Conservation (phyloP, 1,140 invertebrate genomes). For the Macrosteles quadrilineatus region DNA sequence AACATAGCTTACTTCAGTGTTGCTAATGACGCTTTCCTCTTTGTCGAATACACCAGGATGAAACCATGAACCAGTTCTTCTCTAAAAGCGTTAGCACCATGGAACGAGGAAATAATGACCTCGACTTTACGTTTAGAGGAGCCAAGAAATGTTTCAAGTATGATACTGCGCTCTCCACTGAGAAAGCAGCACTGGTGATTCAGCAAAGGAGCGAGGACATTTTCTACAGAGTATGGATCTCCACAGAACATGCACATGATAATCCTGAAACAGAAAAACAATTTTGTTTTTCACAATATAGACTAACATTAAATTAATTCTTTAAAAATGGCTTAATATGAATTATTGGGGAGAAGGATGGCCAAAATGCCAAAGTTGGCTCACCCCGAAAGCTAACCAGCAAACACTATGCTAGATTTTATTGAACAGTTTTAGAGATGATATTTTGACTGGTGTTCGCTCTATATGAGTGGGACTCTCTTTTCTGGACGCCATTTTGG, state of each 20-base stretch:
- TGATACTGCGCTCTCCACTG: constrained; percentile 83
- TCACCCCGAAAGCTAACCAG: too few relatives aligned
- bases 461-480: too few relatives aligned
- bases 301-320: too few relatives aligned
- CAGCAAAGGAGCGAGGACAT: constrained; percentile 84
- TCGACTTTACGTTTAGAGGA: constrained; percentile 87
- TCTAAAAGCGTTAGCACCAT: constrained; percentile 88
- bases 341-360: too few relatives aligned
- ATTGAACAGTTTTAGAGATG: too few relatives aligned
- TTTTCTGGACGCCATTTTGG: too few relatives aligned
- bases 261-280: constrained; percentile 62
- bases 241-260: constrained; percentile 98
- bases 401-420: too few relatives aligned
- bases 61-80: constrained; percentile 95
- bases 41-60: constrained; percentile 93
- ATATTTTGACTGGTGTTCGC: too few relatives aligned
- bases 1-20: constrained; percentile 82
- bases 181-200: constrained; percentile 86
- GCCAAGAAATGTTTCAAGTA: constrained; percentile 88
- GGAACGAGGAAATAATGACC: constrained; percentile 93
- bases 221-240: constrained; percentile 89
- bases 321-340: too few relatives aligned
- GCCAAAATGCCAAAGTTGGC: too few relatives aligned
- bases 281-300: too few relatives aligned
- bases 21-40: constrained; percentile 90